A percentile compares a stretch with the other conserved stretches of the same genome.
phyloP scores from a whole-genome alignment of 2,888 invertebrate genomes.

The Agrotis exclamationis region DNA sequence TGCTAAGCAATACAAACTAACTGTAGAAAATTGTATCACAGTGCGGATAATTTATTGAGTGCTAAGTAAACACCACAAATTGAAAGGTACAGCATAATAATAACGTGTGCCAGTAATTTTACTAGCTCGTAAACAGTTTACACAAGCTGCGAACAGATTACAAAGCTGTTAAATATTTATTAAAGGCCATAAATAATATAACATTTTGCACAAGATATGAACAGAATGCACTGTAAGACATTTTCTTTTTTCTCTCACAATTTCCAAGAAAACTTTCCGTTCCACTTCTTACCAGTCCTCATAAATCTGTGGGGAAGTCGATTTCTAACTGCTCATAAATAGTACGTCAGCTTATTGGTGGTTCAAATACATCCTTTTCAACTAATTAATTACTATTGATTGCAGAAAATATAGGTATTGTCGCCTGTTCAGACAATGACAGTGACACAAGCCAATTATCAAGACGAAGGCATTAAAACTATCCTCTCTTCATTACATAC shows the following conservation, averaged over 20 bases:
- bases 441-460: slow-evolving; percentile 11
- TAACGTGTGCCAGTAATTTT: slow-evolving; percentile 43
- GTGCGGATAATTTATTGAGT: slow-evolving; percentile 29
- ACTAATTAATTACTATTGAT: background rate
- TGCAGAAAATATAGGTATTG: background rate
- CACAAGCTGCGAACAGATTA: slow-evolving; percentile 39
- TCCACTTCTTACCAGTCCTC: too few relatives aligned
- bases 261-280: too few relatives aligned
- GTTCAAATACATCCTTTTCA: background rate
- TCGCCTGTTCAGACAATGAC: background rate
- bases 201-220: slow-evolving; percentile 14
- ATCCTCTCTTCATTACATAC: background rate
- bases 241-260: background rate
- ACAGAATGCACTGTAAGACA: slow-evolving; percentile 3
- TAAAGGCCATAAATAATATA: slow-evolving; percentile 28
- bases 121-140: slow-evolving; percentile 53
- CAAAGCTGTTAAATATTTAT: slow-evolving; percentile 44
- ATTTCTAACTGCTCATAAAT: too few relatives aligned
- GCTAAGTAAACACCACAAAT: slow-evolving; percentile 36
- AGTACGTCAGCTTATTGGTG: too few relatives aligned
- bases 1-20: slow-evolving; percentile 15
- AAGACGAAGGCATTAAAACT: background rate
- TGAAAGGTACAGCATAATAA: slow-evolving; percentile 31
- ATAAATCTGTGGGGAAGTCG: too few relatives aligned
- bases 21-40: slow-evolving; percentile 5